Base-by-base conservation (phyloP, 2,113 vertebrate species). In the Cryptotis parvus region DNA sequence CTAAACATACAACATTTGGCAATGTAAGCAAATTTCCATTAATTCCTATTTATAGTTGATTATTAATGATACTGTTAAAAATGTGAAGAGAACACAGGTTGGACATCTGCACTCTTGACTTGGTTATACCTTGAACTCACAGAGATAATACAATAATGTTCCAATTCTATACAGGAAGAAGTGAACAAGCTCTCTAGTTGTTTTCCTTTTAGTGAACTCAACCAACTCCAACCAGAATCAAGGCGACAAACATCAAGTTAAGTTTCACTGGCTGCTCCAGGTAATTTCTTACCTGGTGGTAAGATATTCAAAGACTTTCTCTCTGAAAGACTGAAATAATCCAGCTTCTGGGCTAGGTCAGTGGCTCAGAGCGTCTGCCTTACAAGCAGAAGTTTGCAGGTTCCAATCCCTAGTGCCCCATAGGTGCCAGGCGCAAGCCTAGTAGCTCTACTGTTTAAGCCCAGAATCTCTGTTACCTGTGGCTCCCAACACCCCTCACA, bases 281-380 rank as follows among this genome's bases (percentile, higher is more conserved):
- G n/a, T n/a, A n/a, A n/a, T n/a, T n/a, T n/a, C n/a, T n/a, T n/a
- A n/a, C n/a, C 20, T 83, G 45, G 76, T 12, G 4, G 1, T 24
- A 86, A 66, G 39, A 73, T 83, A 86, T 69, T 69, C 63, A 58
- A 91, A 70, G 16, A 55, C 37, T n/a, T 94, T 91, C 66, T 72
- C 58, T 87, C 24, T 33, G 37, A 87, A 92, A 90, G 39, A 73
- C 65, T 73, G 76, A 74, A 93, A 73, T 4, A 80, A 43, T 65
- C 16, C 12, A 33, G 14, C 66, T 68, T 31, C 27, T 31, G 29
- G 29, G 11, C 26, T 58, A 58, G 55, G 18, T 58, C 55, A 58
- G 55, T 22, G 18, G 18, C 22, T 18, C 52, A 55, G 45, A 55
- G 52, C 52, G 20, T 55, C 52, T 55, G 52, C 18, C 52, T 55